Evolutionary conservation across 2,113 vertebrate species (phyloP).

Genomic region (Potamarius usumacintae): DNA sequence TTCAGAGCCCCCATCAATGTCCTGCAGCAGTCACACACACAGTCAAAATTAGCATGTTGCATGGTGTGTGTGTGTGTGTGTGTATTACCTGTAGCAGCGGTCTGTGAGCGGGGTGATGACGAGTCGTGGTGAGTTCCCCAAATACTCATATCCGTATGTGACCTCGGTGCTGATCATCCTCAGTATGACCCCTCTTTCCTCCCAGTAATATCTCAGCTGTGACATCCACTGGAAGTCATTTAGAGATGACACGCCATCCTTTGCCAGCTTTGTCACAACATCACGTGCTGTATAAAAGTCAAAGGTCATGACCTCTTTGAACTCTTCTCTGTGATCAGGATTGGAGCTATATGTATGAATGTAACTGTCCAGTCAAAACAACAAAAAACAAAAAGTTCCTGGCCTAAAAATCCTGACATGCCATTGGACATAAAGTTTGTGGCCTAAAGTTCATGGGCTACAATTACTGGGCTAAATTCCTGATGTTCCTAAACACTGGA

Average conservation of each 20-base stretch:
- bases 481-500: not conserved
- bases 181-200: conserved; percentile 76
- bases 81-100: conserved; percentile 85
- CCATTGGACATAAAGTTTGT: not conserved
- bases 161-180: conserved; percentile 88
- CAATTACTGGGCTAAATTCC: too few species aligned
- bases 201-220: conserved; percentile 91
- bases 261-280: conserved; percentile 81
- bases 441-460: too few species aligned
- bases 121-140: conserved; percentile 86
- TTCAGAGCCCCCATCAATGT: conserved; percentile 93
- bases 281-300: conserved; percentile 77
- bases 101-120: conserved; percentile 94
- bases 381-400: not conserved
- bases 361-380: not conserved
- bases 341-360: not conserved
- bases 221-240: conserved; percentile 93
- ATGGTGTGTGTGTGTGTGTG: conserved; percentile 5
- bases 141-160: conserved; percentile 90
- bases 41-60: not conserved
- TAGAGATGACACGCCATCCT: conserved; percentile 75
- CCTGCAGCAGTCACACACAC: conserved; percentile 62
- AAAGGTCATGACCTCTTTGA: not conserved
- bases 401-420: not conserved
- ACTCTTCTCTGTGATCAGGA: not conserved